Evolutionary conservation across 2,113 vertebrate genomes (phyloP), one percentile per base, ranked within the genome.

Genomic region (Cephalopterus ornatus): DNA sequence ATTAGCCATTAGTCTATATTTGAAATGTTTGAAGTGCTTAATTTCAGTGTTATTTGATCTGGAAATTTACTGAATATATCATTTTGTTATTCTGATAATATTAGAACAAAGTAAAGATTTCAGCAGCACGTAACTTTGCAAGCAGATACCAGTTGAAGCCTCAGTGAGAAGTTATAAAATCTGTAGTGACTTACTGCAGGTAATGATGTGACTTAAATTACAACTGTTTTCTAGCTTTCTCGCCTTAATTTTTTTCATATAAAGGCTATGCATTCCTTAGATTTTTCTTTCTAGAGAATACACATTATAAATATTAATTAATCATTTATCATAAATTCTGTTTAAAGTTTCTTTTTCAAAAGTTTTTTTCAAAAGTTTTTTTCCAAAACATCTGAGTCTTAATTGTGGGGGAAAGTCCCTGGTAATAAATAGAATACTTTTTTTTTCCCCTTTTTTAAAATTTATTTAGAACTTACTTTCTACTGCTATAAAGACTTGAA

Each of bases 91-190:
- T 83, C 17, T 83, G 49, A 26, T 14, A 24, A 20, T 41, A 53
- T 5, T 71, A 50, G 84, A 89, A 42, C 41, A 66, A 73, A 59
- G 58, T 87, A 30, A 39, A 92, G 33, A 14, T 23, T 85, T 87
- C 0, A 5, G 55, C n/a, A 79, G 6, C 0, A 0, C 9, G 2
- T 33, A 30, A 37, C 44, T 76, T 85, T 35, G 55, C 13, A 59
- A 37, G 35, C 47, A 62, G 63, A 33, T 79, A 78, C 37, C 44
- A 65, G 22, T 56, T 75, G 32, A 85, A 58, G 17, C 10, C 47
- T 93, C 30, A 28, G 7, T 62, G 30, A 79, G n/a, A 56, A 70
- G 33, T 2, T 70, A 17, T 74, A 80, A 93, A 83, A 66, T 11
- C 14, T 83, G 33, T 80, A 80, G 37, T 73, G 65, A 66, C 16